Percentiles rank a stretch among this genome's conserved stretches.
Evolutionary conservation across 2,797 vertebrate genomes (phyloP).

Genomic region (Muraenolepis orangiensis): DNA sequence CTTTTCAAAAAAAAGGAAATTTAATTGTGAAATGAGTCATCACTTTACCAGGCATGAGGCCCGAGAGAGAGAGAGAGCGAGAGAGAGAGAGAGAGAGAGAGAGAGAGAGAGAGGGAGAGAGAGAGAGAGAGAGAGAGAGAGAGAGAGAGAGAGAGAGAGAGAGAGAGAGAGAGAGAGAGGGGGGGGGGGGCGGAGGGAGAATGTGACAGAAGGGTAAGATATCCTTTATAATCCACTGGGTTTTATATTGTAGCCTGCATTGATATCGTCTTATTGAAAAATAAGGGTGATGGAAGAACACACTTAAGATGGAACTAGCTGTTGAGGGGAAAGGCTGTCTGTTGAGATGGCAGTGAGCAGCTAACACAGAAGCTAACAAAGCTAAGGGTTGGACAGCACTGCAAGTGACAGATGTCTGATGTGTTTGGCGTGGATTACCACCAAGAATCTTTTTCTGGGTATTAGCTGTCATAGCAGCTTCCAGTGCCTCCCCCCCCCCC

Average conservation of each 20-base stretch:
- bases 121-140: background rate
- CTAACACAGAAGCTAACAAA: conserved; percentile 56
- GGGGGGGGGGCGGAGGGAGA: background rate
- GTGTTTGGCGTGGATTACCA: conserved; percentile 46
- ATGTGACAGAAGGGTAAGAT: background rate
- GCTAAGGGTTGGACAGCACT: conserved; percentile 55
- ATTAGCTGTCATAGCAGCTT: conserved; percentile 57
- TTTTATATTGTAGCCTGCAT: background rate
- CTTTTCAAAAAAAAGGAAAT: background rate
- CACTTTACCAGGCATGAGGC: no score
- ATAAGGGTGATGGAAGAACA: background rate
- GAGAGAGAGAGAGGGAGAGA: background rate
- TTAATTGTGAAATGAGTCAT: background rate
- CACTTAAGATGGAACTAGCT: background rate
- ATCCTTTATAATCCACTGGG: background rate
- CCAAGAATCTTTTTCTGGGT: conserved; percentile 51
- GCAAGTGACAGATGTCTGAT: conserved; percentile 75
- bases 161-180: no score
- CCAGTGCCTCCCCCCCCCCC: background rate
- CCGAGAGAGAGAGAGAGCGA: background rate
- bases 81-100: no score
- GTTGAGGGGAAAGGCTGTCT: background rate
- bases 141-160: background rate
- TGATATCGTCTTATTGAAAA: background rate
- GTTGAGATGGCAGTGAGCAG: conserved; percentile 49